Conservation (phyloP, 2,113 vertebrate genomes). For the Notechis scutatus region DNA sequence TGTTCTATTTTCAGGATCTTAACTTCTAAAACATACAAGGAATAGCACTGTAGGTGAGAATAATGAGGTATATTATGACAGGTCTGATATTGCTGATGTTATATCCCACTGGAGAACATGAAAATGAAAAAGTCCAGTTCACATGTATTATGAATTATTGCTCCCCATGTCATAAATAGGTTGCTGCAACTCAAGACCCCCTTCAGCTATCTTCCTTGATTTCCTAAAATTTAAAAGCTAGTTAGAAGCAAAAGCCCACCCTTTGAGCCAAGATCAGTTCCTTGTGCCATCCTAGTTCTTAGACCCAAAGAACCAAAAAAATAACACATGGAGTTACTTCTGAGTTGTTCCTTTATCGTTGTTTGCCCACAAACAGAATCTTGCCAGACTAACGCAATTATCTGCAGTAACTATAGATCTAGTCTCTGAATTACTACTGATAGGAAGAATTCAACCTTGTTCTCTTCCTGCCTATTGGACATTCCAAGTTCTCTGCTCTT, state of each 20-base stretch:
- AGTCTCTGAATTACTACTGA: background rate
- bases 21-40: slow-evolving; percentile 16
- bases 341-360: background rate
- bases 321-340: background rate
- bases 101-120: background rate
- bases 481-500: background rate
- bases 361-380: background rate
- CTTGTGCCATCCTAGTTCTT: background rate
- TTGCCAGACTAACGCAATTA: background rate
- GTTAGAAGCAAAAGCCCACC: background rate
- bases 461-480: background rate
- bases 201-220: background rate
- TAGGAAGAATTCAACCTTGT: background rate
- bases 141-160: background rate
- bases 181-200: background rate
- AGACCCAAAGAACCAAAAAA: background rate
- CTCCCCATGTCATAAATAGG: background rate
- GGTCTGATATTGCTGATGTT: slow-evolving; percentile 4
- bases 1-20: slow-evolving; percentile 24
- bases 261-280: background rate
- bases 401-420: background rate
- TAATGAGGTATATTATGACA: slow-evolving; percentile 3
- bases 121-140: background rate
- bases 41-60: slow-evolving; percentile 11
- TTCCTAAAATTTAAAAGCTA: background rate